These are phyloP conservation scores for Hyposoter dolosus DNA, from an alignment of 2,888 invertebrate genomes.

Conservation along the genomic window DNA sequence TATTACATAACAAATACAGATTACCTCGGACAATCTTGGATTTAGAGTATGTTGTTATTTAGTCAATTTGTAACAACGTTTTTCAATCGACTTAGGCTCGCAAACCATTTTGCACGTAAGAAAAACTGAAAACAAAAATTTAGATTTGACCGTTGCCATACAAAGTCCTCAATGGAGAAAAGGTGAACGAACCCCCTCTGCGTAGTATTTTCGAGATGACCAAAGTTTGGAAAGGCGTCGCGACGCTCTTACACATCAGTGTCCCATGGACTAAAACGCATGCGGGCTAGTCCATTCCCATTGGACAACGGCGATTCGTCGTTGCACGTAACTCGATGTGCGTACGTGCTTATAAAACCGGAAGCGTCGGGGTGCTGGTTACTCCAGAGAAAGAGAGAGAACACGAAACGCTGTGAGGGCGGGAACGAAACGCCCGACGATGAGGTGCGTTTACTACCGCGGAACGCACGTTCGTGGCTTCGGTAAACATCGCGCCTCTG, in stretches of 20 bases:
- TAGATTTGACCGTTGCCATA: too few species aligned
- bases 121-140: too few species aligned
- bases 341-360: slow-evolving; percentile 66
- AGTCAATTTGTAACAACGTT: too few species aligned
- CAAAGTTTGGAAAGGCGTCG: slow-evolving; percentile 24
- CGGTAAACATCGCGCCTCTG: slow-evolving; percentile 81
- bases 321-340: slow-evolving; percentile 60
- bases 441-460: slow-evolving; percentile 76
- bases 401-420: slow-evolving; percentile 63
- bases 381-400: slow-evolving; percentile 21
- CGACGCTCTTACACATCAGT: slow-evolving; percentile 37
- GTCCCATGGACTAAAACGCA: slow-evolving; percentile 53
- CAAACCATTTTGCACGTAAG: too few species aligned
- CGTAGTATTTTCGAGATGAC: neutral
- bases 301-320: slow-evolving; percentile 66
- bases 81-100: too few species aligned
- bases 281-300: slow-evolving; percentile 63
- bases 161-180: too few species aligned
- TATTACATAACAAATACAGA: too few species aligned
- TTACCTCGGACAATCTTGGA: too few species aligned
- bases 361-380: slow-evolving; percentile 55
- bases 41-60: too few species aligned
- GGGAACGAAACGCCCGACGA: slow-evolving; percentile 77
- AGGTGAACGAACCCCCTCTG: slow-evolving; percentile 28
- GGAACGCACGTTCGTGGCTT: slow-evolving; percentile 76